Conservation (phyloP, 2,888 invertebrate species). For the Caenorhabditis virilis region DNA sequence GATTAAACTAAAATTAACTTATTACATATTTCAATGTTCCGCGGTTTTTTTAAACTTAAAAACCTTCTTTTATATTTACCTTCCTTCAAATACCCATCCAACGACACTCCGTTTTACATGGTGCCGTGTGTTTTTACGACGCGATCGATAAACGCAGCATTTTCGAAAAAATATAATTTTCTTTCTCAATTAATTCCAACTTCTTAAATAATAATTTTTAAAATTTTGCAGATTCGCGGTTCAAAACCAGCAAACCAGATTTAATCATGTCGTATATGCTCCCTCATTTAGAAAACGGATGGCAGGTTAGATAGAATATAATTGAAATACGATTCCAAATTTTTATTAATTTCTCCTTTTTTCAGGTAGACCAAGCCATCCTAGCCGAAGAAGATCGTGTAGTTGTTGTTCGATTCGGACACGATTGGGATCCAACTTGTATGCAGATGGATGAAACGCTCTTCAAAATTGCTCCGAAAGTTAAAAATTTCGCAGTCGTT, state of each 20-base stretch:
- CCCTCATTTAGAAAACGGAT: conserved; percentile 98
- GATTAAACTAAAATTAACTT: no score
- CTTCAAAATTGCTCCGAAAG: conserved; percentile 93
- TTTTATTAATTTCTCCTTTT: no score
- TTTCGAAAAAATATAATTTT: conserved; percentile 8
- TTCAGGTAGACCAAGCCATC: conserved; percentile 92
- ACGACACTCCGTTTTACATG: conserved; percentile 23
- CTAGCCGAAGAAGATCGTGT: conserved; percentile 97
- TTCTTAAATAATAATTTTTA: no score
- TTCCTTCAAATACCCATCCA: no score
- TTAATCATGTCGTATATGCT: conserved; percentile 94
- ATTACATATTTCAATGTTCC: no score
- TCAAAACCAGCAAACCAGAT: background rate
- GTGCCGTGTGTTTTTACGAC: no score
- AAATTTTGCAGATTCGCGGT: background rate
- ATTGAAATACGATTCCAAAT: no score
- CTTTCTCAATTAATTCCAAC: no score
- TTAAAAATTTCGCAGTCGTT: conserved; percentile 96
- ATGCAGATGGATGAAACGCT: conserved; percentile 98
- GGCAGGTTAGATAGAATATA: conserved; percentile 76
- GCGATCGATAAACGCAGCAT: no score
- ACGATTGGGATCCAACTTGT: conserved; percentile 99
- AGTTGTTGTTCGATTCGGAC: conserved; percentile 96
- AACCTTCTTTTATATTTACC: no score
- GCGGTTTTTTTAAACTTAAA: no score